Evolutionary conservation across 2,888 invertebrate species (phyloP).

Genomic region (Gibbula magus): DNA sequence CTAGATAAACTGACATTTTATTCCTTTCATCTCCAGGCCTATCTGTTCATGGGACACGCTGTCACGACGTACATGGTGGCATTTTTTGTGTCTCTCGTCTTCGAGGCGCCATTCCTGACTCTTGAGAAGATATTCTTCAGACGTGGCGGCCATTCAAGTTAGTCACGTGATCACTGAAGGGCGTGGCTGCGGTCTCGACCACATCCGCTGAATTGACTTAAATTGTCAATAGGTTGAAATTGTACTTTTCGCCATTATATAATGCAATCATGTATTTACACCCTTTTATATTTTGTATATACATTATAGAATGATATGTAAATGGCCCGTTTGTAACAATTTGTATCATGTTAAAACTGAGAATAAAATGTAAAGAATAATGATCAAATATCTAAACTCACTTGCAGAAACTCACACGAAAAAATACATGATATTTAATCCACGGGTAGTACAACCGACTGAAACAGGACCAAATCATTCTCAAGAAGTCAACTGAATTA

Average conservation of each 20-base stretch:
- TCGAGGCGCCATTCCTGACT: conserved; percentile 61
- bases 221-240: too few species aligned
- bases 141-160: conserved; percentile 13
- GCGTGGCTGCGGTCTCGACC: not conserved
- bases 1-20: too few species aligned
- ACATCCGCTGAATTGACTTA: not conserved
- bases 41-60: conserved; percentile 51
- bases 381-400: not conserved
- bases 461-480: too few species aligned
- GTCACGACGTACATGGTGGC: conserved; percentile 54
- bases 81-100: conserved; percentile 52
- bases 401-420: not conserved
- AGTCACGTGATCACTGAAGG: not conserved
- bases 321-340: not conserved
- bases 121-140: conserved; percentile 57
- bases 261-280: not conserved
- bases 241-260: too few species aligned
- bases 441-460: not conserved
- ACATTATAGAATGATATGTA: not conserved
- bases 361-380: not conserved
- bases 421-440: not conserved
- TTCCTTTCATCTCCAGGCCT: conserved; percentile 44
- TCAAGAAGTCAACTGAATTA: too few species aligned
- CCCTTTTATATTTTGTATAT: not conserved
- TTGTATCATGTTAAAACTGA: not conserved